Base-by-base conservation (phyloP, 92 coral and sea anemone species). In the Phenganax marumi region DNA sequence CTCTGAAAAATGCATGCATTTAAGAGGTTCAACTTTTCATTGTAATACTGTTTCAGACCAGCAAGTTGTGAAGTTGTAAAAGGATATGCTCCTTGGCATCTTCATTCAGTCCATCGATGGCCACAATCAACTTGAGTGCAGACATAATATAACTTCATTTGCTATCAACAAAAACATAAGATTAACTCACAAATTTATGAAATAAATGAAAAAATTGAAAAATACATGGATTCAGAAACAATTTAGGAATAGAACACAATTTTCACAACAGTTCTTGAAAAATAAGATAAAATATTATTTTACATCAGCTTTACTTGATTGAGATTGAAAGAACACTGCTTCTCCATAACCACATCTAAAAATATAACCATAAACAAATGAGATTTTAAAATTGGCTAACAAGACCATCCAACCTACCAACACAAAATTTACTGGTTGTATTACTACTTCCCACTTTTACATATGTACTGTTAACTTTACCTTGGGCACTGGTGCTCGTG, bases 291-390 rank as follows among this genome's bases (percentile, higher is more conserved):
- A 4, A 52, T 12, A 21, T 50, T 26, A 50, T 89, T 97, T 89
- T 89, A 95, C 98, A 87, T 95, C 98, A 49, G 98, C 95, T 84
- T 90, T 95, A 76, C 95, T 90, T 81, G 98, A 95, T 80, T 95
- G 98, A 43, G 98, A 95, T 70, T 95, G 98, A 76, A 95, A 95
- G 70, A 95, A 95, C 33, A 95, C 98, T 16, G 98, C 90, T 84
- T 95, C 98, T 21, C 91, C 84, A 83, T 88, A 89, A 23, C 97
- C 97, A 81, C 98, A 95, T 76, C 98, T 95, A 66, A 64, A 64
- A 47, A 66, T 52, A 4, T 2, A 19, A 6, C 11, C 23, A 73
- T 79, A 51, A 17, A 70, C 8, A 46, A 46, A 58, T 43, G 16
- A 61, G 18, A 51, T 77, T 43, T 26, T 26, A 47, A 22, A 14